These are phyloP conservation scores for Phylloscopus whistleri DNA, from an alignment of 2,113 vertebrate genomes.

Conservation along the genomic window DNA sequence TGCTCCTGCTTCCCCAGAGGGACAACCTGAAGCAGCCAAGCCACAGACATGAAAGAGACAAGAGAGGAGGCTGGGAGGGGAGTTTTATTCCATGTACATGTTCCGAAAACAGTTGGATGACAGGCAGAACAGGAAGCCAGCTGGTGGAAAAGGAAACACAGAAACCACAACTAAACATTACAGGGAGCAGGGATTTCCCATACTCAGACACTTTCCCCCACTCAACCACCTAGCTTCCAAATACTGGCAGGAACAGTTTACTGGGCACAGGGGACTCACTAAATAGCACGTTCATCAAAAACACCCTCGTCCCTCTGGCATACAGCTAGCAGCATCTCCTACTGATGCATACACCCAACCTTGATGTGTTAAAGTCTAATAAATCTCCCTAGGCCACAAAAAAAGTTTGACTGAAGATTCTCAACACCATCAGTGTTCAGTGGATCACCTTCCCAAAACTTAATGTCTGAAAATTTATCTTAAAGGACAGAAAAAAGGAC, in stretches of 20 bases:
- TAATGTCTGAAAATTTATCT: neutral
- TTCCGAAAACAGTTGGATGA: neutral
- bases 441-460: neutral
- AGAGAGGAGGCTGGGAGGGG: neutral
- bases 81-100: neutral
- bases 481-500: neutral
- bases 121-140: neutral
- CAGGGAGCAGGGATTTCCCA: neutral
- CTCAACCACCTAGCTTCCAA: neutral
- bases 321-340: neutral
- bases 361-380: neutral
- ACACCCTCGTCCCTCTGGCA: neutral
- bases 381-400: neutral
- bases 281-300: neutral
- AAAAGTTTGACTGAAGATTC: neutral
- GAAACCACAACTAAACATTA: neutral
- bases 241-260: neutral
- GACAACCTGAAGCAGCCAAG: neutral
- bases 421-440: neutral
- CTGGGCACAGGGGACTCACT: neutral
- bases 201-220: neutral
- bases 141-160: neutral
- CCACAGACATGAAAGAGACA: neutral
- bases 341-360: neutral
- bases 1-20: neutral